These are phyloP conservation scores for Caenorhabditis elegans DNA, from an alignment of 1,140 invertebrate genomes.

Conservation along the genomic window WBcel235 BX284602.5:6135001-6135500, in stretches of 20 bases:
- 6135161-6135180: slow-evolving; percentile 18
- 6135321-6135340: too few species aligned
- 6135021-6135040: not conserved
- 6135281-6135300: too few species aligned
- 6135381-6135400: too few species aligned
- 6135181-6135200: slow-evolving; percentile 11
- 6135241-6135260: slow-evolving; percentile 24
- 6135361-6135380: too few species aligned
- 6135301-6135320: too few species aligned
- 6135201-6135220: not conserved
- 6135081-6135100: not conserved
- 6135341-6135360: too few species aligned
- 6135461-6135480: too few species aligned
- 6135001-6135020: too few species aligned
- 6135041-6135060: not conserved
- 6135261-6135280: not conserved
- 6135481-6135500: too few species aligned
- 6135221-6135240: not conserved
- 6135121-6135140: not conserved
- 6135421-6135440: too few species aligned
- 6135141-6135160: not conserved
- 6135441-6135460: too few species aligned
- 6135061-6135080: not conserved
- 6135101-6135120: not conserved
- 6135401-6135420: too few species aligned